Conservation (phyloP, 2,113 vertebrate genomes). For the Salvelinus namaycush region DNA sequence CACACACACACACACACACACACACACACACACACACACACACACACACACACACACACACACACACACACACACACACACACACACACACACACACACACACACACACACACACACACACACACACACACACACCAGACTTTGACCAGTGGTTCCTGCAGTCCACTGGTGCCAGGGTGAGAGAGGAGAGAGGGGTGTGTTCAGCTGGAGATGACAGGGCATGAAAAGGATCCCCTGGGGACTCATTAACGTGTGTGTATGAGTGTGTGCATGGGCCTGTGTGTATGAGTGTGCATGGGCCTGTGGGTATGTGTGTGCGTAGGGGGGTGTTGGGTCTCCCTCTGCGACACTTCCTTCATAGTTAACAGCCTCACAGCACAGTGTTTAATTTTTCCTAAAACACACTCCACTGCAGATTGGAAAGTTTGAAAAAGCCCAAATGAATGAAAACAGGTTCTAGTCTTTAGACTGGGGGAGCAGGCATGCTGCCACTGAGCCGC, state of each 20-base stretch:
- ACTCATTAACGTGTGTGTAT: not conserved
- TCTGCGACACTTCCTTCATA: constrained; percentile 20
- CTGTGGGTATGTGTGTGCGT: not conserved
- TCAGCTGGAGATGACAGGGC: constrained; percentile 11
- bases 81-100: not conserved
- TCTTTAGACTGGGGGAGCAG: constrained; percentile 37
- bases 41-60: not conserved
- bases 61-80: not conserved
- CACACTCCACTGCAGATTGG: constrained; percentile 44
- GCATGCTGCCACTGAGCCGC: constrained; percentile 15
- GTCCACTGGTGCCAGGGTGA: constrained; percentile 2
- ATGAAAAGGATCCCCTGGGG: not conserved
- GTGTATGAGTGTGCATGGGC: not conserved
- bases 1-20: too few species aligned
- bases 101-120: not conserved
- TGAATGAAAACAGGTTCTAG: constrained; percentile 51
- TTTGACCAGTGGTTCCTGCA: not conserved
- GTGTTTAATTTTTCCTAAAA: constrained; percentile 61
- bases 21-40: not conserved
- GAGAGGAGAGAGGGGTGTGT: not conserved
- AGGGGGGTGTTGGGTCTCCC: constrained; percentile 21
- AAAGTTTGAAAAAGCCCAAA: constrained; percentile 56
- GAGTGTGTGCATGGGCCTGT: not conserved
- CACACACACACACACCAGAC: not conserved
- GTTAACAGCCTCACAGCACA: constrained; percentile 32